Conservation (phyloP, 2,113 vertebrate species). For the Elgaria multicarinata region DNA sequence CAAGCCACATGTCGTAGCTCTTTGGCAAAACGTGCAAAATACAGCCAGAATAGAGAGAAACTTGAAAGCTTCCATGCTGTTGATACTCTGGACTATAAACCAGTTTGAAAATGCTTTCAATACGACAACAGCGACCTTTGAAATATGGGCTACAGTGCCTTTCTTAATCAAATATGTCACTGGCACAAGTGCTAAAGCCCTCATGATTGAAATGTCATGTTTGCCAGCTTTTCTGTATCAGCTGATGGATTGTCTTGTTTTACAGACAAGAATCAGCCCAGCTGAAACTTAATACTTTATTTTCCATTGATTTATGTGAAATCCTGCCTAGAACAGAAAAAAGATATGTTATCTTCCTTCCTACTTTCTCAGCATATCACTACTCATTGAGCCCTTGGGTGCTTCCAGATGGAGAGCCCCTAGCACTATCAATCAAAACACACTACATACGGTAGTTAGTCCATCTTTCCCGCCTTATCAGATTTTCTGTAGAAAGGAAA, state of each 20-base stretch:
- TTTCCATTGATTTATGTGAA: not conserved
- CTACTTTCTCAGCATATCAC: too few species aligned
- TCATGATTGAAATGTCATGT: slow-evolving; percentile 24
- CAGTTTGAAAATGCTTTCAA: slow-evolving; percentile 19
- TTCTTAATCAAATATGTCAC: slow-evolving; percentile 44
- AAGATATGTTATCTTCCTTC: not conserved
- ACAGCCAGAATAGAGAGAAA: slow-evolving; percentile 44
- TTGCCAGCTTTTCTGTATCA: not conserved
- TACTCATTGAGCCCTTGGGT: not conserved
- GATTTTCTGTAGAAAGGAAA: not conserved
- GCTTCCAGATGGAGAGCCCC: not conserved
- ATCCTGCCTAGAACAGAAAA: not conserved
- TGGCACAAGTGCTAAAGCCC: slow-evolving; percentile 49
- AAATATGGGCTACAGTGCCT: slow-evolving; percentile 47
- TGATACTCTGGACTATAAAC: not conserved
- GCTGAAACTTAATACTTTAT: fast-evolving
- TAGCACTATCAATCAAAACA: not conserved
- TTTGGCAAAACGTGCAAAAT: slow-evolving; percentile 51
- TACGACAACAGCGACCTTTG: slow-evolving; percentile 52
- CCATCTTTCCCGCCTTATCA: not conserved
- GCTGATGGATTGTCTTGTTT: slow-evolving; percentile 11
- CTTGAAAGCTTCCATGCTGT: slow-evolving; percentile 65
- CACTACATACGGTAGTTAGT: not conserved
- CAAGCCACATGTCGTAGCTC: slow-evolving; percentile 64
- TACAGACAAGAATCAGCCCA: not conserved